A percentile compares a stretch with the other conserved stretches of the same genome.
Evolutionary conservation across 2,797 vertebrate genomes (phyloP).

Genomic region (Helostoma temminkii): DNA sequence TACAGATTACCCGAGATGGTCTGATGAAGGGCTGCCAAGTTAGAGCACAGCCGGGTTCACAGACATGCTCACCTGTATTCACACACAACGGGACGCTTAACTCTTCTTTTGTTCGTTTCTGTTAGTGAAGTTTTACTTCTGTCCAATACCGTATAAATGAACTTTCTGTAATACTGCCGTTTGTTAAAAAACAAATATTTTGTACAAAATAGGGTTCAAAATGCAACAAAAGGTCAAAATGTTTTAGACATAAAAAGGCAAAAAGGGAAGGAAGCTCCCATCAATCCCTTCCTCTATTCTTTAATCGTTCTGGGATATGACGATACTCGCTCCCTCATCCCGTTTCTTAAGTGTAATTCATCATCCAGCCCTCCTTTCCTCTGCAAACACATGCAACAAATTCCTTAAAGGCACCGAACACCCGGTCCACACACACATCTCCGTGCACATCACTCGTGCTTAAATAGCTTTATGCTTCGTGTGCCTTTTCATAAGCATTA

Average conservation of each 20-base stretch:
- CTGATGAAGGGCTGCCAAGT: conserved; percentile 48
- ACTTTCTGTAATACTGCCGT: not conserved
- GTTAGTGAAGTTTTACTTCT: not conserved
- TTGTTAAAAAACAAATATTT: not conserved
- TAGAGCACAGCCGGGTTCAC: conserved; percentile 23
- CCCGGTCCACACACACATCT: conserved; percentile 4
- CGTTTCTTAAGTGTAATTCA: not conserved
- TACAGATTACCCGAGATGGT: conserved; percentile 65
- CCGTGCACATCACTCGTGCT: conserved; percentile 48
- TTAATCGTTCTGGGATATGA: not conserved
- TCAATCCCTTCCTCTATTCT: not conserved
- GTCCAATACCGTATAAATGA: not conserved
- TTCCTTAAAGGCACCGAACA: not conserved
- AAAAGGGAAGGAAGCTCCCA: not conserved
- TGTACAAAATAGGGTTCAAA: not conserved
- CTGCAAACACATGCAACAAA: conserved; percentile 9
- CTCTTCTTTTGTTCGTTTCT: conserved; percentile 3
- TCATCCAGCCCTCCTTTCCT: conserved; percentile 11
- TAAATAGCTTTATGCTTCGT: conserved; percentile 70
- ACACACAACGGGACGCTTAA: not conserved
- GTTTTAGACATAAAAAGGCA: not conserved
- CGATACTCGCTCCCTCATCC: conserved; percentile 7
- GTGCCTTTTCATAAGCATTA: conserved; percentile 59
- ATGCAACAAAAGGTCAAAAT: not conserved
- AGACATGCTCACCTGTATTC: not conserved